Conservation (phyloP, 2,797 vertebrate species). For the Phalanger gymnotis region DNA sequence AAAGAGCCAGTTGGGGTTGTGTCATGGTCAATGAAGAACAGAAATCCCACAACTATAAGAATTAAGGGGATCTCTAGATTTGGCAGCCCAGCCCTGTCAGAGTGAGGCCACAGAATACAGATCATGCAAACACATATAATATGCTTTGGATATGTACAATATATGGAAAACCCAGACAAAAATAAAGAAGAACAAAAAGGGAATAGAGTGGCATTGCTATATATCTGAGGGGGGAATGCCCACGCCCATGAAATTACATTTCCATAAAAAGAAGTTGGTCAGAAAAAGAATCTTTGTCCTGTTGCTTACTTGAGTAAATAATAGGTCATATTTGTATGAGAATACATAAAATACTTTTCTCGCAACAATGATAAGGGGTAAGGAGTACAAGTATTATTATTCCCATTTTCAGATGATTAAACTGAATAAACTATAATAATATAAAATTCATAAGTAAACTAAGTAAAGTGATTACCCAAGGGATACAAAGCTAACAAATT, state of each 20-base stretch:
- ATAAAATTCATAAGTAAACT: not conserved
- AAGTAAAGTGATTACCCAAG: not conserved
- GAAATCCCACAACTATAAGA: not conserved
- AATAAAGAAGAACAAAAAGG: not conserved
- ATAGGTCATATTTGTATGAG: not conserved
- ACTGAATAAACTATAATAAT: not conserved
- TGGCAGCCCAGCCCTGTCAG: not conserved
- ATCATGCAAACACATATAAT: not conserved
- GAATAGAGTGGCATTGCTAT: not conserved
- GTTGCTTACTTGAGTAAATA: not conserved
- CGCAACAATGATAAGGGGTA: not conserved
- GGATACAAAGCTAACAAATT: not conserved
- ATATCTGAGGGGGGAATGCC: not conserved
- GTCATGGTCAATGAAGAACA: not conserved
- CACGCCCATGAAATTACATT: not conserved
- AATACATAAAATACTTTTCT: not conserved
- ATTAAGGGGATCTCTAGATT: not conserved
- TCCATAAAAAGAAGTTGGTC: not conserved
- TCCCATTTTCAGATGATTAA: not conserved
- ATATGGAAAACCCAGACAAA: not conserved
- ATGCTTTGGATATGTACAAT: not conserved
- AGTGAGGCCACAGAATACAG: not conserved
- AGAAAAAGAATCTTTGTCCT: not conserved
- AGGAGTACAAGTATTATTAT: not conserved
- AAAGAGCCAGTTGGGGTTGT: not conserved